Evolutionary conservation across 2,888 invertebrate genomes (phyloP), one percentile per base, ranked within the genome.

Genomic region (Ophion ellenae): DNA sequence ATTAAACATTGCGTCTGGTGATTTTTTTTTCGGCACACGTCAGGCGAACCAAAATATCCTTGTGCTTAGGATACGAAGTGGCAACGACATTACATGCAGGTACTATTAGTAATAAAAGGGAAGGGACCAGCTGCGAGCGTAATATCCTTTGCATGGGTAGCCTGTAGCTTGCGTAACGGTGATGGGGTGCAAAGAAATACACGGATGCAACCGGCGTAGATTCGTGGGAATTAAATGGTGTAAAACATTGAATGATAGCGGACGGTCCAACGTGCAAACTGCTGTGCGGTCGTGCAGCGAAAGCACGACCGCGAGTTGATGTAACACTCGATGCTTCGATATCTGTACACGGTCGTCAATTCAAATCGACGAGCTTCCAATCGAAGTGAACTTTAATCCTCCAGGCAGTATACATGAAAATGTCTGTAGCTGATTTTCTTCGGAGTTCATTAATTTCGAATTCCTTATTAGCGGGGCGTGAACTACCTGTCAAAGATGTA

Each of bases 211-310:
- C 28, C 53, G 45, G 70, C 59, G 66, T 66, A 61, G 82, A 73
- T 85, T 86, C 86, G 86, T 86, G 86, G 84, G 86, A 86, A 86
- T 81, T 84, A 81, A 81, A 81, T 81, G 53, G 64, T 61, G 53
- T 32, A 66, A 57, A 84, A 24, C 40, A 20, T 63, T 53, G 69
- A 70, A 70, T 57, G 40, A 69, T 63, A 53, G 40, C 83, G 14
- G 59, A 74, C 59, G 28, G 73, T 83, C 78, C 32, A 79, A 74
- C 78, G 69, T 79, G 73, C 61, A 83, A 83, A 75, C 79, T 45
- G 74, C 73, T 79, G 79, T 78, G 74, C 78, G 78, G 75, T 84
- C 80, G 80, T 84, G 84, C 74, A 84, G 80, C 80, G 80, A 84
- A 84, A 84, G 83, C 77, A 67, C 78, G 47, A 73, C 59, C 47